Percentiles rank a stretch among this genome's conserved stretches.
phyloP scores from a whole-genome alignment of 1,140 invertebrate species.

The Drosophila ananassae region DNA sequence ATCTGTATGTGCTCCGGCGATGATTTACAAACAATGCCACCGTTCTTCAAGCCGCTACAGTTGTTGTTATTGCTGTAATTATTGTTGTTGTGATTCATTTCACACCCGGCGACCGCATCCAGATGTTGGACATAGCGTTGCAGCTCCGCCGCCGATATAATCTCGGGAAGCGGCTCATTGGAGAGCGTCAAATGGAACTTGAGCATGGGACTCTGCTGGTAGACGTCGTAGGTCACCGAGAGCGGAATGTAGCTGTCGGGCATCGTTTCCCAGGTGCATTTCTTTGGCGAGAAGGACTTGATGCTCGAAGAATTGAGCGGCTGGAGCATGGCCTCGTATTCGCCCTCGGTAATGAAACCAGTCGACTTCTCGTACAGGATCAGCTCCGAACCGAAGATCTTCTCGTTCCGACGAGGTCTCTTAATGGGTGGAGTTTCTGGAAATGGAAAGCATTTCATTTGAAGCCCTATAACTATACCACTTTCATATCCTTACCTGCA shows the following conservation, averaged over 20 bases:
- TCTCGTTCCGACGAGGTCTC: slow-evolving; percentile 82
- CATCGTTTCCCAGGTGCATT: slow-evolving; percentile 92
- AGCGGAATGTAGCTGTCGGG: slow-evolving; percentile 88
- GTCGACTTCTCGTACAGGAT: slow-evolving; percentile 96
- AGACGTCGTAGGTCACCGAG: slow-evolving; percentile 86
- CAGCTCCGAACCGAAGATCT: slow-evolving; percentile 92
- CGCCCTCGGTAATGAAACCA: slow-evolving; percentile 93
- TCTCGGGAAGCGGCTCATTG: slow-evolving; percentile 88
- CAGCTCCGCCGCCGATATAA: slow-evolving; percentile 85
- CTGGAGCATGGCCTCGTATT: slow-evolving; percentile 94
- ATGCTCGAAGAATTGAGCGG: slow-evolving; percentile 87
- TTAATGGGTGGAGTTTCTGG: slow-evolving; percentile 66
- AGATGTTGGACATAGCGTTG: slow-evolving; percentile 71
- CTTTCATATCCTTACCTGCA: slow-evolving; percentile 38
- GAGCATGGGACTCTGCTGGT: slow-evolving; percentile 90
- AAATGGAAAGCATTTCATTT: background rate
- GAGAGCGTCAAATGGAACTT: slow-evolving; percentile 94
- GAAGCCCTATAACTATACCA: background rate
- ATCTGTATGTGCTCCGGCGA: slow-evolving; percentile 87
- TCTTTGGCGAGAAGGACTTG: slow-evolving; percentile 87
- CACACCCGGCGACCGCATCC: slow-evolving; percentile 29
- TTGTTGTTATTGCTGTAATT: slow-evolving; percentile 67
- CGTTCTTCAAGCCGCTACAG: slow-evolving; percentile 52
- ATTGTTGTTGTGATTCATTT: slow-evolving; percentile 84
- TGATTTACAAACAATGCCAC: slow-evolving; percentile 45